These are phyloP conservation scores for Drosophila elegans DNA, from an alignment of 1,140 invertebrate species.

Conservation along the genomic window DNA sequence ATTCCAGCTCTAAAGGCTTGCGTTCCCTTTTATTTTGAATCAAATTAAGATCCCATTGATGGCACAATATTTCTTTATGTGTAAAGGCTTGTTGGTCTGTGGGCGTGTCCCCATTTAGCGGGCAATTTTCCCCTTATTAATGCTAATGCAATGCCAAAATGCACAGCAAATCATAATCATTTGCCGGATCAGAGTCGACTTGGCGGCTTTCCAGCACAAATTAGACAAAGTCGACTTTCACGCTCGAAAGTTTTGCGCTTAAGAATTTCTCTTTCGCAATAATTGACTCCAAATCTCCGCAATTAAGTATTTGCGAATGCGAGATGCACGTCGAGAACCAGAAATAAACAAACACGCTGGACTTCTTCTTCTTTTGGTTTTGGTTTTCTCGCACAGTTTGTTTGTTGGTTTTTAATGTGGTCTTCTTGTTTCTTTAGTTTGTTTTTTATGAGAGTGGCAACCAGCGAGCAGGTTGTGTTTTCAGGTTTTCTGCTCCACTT, in stretches of 20 bases:
- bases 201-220: slow-evolving; percentile 54
- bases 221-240: slow-evolving; percentile 72
- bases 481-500: slow-evolving; percentile 77
- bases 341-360: slow-evolving; percentile 52
- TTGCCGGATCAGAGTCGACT: slow-evolving; percentile 13
- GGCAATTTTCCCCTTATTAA: slow-evolving; percentile 47
- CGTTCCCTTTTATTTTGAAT: not conserved
- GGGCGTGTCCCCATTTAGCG: slow-evolving; percentile 63
- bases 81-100: slow-evolving; percentile 16
- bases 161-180: slow-evolving; percentile 46
- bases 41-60: not conserved
- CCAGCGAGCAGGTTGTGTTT: slow-evolving; percentile 6
- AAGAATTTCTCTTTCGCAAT: slow-evolving; percentile 81
- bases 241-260: slow-evolving; percentile 67
- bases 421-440: slow-evolving; percentile 10
- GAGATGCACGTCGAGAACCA: slow-evolving; percentile 58
- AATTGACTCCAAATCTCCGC: slow-evolving; percentile 78
- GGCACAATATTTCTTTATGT: not conserved
- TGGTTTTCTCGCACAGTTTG: slow-evolving; percentile 8
- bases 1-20: too few species aligned
- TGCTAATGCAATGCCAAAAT: slow-evolving; percentile 59
- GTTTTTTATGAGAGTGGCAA: slow-evolving; percentile 11
- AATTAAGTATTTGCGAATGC: slow-evolving; percentile 72
- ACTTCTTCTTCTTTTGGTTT: slow-evolving; percentile 10
- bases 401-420: slow-evolving; percentile 2